phyloP scores from a whole-genome alignment of 2,797 vertebrate genomes.

The Tarsius wallacei region DNA sequence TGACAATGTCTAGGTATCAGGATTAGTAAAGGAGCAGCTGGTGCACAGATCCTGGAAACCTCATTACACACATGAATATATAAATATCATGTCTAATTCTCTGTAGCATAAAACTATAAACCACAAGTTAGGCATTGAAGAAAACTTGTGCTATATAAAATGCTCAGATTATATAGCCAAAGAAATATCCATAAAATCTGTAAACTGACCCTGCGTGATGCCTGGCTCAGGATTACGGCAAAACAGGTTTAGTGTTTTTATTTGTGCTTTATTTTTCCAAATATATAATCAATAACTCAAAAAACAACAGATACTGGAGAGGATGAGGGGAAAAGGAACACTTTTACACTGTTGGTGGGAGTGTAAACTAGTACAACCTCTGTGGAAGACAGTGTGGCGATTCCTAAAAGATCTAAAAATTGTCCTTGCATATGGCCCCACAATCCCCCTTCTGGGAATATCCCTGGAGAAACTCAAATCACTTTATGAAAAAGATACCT shows the following conservation, averaged over 20 bases:
- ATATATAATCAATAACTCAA: neutral
- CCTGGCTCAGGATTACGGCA: neutral
- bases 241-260: neutral
- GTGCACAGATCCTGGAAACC: slow-evolving; percentile 5
- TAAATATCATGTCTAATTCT: slow-evolving; percentile 46
- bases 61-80: neutral
- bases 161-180: neutral
- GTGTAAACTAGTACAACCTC: no score
- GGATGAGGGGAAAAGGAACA: no score
- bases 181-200: slow-evolving; percentile 25
- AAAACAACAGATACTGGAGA: no score
- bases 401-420: no score
- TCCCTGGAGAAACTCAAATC: no score
- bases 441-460: no score
- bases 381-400: no score
- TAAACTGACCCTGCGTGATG: slow-evolving; percentile 9
- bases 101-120: slow-evolving; percentile 2
- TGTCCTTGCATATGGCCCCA: no score
- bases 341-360: no score
- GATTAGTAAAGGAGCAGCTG: neutral
- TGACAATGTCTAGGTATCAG: neutral
- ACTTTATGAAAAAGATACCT: no score
- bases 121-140: neutral
- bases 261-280: slow-evolving; percentile 9
- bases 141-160: slow-evolving; percentile 16